Evolutionary conservation across 2,113 vertebrate species (phyloP), one percentile per base, ranked within the genome.

Genomic region (Geothlypis trichas): DNA sequence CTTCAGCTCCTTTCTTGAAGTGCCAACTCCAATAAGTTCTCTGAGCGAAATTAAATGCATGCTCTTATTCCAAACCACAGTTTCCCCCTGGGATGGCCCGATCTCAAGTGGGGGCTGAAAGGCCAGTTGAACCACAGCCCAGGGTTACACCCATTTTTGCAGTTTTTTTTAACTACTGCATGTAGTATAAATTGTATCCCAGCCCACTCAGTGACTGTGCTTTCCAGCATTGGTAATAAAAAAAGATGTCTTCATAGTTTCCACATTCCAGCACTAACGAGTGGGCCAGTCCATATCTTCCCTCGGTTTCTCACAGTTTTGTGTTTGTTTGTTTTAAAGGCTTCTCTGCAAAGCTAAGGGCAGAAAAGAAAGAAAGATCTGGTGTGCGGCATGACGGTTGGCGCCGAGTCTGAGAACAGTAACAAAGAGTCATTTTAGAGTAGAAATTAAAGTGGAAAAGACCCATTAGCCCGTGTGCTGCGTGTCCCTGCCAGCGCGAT

Each of bases 1-100:
- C 97, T 98, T 97, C 91, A 95, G 97, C 97, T 97, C 97, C 97
- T 98, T 98, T 98, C 96, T 98, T 98, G 95, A 85, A 91, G 95
- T 98, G 98, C 98, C 98, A 98, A 98, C 97, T 97, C 98, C 97
- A 98, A 98, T 98, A 98, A 97, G 97, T 97, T 98, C 96, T 95
- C 96, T 41, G 86, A 98, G 96, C 91, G 95, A 98, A 98, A 98
- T 98, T 98, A 98, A 98, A 98, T 96, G 97, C 97, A 74, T 19
- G 71, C 87, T 98, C 95, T 96, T 92, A 95, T 98, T 98, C 98
- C 98, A 98, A 97, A 98, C 98, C 99, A 98, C 98, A 98, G 97
- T 96, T 98, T 98, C 97, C 98, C 98, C 96, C 95, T 95, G 98
- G 98, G 97, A 97, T 95, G 89, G 95, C 92, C 94, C 31, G 95